phyloP scores from a whole-genome alignment of 2,888 invertebrate species.

The Leptopilina drosophilae region DNA sequence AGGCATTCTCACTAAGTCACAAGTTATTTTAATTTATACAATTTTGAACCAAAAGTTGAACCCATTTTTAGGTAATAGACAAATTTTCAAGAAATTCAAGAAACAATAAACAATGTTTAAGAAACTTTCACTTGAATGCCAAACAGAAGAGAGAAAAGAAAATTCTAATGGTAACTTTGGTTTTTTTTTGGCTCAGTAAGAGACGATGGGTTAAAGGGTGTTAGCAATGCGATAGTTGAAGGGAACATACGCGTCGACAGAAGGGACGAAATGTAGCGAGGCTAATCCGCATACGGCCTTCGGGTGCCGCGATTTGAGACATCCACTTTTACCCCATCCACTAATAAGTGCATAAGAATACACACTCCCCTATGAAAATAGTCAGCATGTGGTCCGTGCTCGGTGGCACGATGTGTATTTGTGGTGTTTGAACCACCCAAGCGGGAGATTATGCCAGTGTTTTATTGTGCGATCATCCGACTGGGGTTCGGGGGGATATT shows the following conservation, averaged over 20 bases:
- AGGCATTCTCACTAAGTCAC: no score
- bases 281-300: conserved; percentile 70
- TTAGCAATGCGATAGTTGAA: conserved; percentile 32
- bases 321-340: conserved; percentile 53
- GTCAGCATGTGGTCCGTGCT: conserved; percentile 66
- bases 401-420: conserved; percentile 59
- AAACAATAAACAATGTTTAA: no score
- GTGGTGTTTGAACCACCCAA: conserved; percentile 69
- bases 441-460: conserved; percentile 71
- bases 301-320: conserved; percentile 47
- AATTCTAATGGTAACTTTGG: no score
- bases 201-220: conserved; percentile 23
- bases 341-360: conserved; percentile 61
- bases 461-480: conserved; percentile 75
- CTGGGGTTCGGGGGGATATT: conserved; percentile 61
- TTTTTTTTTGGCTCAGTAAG: not conserved
- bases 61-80: no score
- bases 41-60: no score
- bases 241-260: conserved; percentile 73
- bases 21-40: no score
- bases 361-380: conserved; percentile 57
- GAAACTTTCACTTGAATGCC: no score
- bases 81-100: no score
- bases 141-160: no score
- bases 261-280: conserved; percentile 76